Base-by-base conservation (phyloP, 2,888 invertebrate species). In the Petrolisthes manimaculis region DNA sequence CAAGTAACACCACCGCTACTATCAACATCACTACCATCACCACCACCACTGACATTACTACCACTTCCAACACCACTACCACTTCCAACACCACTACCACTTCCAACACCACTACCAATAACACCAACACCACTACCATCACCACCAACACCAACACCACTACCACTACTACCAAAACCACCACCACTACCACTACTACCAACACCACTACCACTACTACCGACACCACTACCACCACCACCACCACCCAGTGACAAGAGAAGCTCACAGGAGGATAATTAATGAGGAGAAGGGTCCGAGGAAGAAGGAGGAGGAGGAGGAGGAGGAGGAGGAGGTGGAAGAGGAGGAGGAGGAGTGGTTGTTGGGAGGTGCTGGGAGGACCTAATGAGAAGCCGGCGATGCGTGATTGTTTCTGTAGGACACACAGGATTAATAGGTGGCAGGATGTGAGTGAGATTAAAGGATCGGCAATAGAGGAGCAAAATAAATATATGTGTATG, bases 371-470 rank as follows among this genome's bases (percentile, higher is more conserved):
- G 83, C 83, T 83, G 56, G 86, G 78, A 86, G 83, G 83, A 83
- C 78, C 83, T 83, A 87, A 87, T 87, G 87, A 87, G 87, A 87
- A 83, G 51, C 79, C 87, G 83, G 67, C 83, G 87, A 87, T 87
- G 87, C 87, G 87, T 87, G 83, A 87, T 87, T 87, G 87, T 87
- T 87, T 87, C 83, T 87, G 83, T 87, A 87, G 83, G 87, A 77
- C 83, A 87, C 83, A 83, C 78, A 83, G 83, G 87, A 87, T 87
- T 87, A 87, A 87, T 87, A 79, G 87, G 79, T 71, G 87, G 69
- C 83, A 87, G 83, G 87, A 83, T 87, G 83, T 83, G 83, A 87
- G 83, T 37, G 37, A 37, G 37, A 37, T 37, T 37, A 37, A 37
- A 37, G 37, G 37, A 0, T 37, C 2, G 37, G 37, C 1, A 37